These are phyloP conservation scores for Scelioninae gen. 1 DNA, from an alignment of 2,888 invertebrate genomes.

Conservation along the genomic window DNA sequence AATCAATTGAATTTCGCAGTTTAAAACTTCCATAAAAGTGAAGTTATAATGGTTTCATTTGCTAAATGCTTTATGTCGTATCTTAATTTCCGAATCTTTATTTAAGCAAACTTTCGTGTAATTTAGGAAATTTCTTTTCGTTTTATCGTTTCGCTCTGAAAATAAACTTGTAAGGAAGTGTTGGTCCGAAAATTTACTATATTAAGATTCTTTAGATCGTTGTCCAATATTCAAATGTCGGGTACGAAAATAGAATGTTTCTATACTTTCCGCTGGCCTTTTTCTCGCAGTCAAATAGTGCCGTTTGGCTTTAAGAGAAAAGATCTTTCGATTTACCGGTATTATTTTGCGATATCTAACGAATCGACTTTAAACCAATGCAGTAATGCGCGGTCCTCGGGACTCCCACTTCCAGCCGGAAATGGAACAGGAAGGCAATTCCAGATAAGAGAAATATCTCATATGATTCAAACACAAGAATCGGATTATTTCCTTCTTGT, in stretches of 20 bases:
- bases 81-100: too few species aligned
- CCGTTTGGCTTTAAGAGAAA: conserved; percentile 73
- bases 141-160: neutral
- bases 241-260: conserved; percentile 61
- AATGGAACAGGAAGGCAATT: conserved; percentile 78
- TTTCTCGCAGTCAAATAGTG: conserved; percentile 49
- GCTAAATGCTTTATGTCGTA: too few species aligned
- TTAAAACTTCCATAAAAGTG: too few species aligned
- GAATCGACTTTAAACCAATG: conserved; percentile 68
- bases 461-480: conserved; percentile 74
- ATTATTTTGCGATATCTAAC: conserved; percentile 77
- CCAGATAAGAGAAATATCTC: conserved; percentile 78
- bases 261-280: conserved; percentile 38
- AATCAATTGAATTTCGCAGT: too few species aligned
- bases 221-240: conserved; percentile 60
- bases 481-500: conserved; percentile 71
- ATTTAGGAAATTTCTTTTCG: too few species aligned
- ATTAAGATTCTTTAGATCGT: conserved; percentile 21
- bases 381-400: conserved; percentile 73
- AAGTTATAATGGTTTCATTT: too few species aligned
- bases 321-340: conserved; percentile 78
- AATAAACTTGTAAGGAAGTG: conserved; percentile 38
- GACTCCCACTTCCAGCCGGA: conserved; percentile 72
- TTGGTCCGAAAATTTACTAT: conserved; percentile 38
- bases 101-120: too few species aligned